phyloP scores from a whole-genome alignment of 2,888 invertebrate species.

The Siphonodentalium dalli region DNA sequence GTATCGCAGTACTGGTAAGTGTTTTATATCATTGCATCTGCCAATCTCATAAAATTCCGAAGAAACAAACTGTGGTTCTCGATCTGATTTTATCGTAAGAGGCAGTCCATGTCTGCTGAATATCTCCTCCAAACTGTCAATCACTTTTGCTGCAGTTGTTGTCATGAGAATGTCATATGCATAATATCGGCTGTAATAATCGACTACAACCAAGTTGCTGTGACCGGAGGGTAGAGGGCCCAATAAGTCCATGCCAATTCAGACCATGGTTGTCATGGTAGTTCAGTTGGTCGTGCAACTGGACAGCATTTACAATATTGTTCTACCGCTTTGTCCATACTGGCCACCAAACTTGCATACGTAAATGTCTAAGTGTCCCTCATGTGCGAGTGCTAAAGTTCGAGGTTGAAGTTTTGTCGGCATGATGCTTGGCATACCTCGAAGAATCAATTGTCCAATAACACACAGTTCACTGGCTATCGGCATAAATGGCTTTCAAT shows the following conservation, averaged over 20 bases:
- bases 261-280: conserved; percentile 13
- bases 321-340: conserved; percentile 14
- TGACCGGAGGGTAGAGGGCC: conserved; percentile 22
- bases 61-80: conserved; percentile 9
- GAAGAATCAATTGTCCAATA: conserved; percentile 22
- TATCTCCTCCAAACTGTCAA: too few species aligned
- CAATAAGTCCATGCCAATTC: conserved; percentile 13
- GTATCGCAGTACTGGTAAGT: not conserved
- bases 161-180: not conserved
- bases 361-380: conserved; percentile 23
- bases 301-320: conserved; percentile 8
- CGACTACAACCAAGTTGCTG: conserved; percentile 16
- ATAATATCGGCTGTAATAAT: conserved; percentile 16
- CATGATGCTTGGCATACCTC: conserved; percentile 21
- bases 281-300: conserved; percentile 6
- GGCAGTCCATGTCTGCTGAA: too few species aligned
- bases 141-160: too few species aligned
- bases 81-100: not conserved
- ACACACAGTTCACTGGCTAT: conserved; percentile 15
- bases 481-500: conserved; percentile 16
- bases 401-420: conserved; percentile 1
- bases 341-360: too few species aligned
- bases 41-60: conserved; percentile 7
- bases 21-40: conserved; percentile 8
- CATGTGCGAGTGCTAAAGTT: conserved; percentile 13